These are phyloP conservation scores for Myiagra hebetior DNA, from an alignment of 2,113 vertebrate species.

Conservation along the genomic window DNA sequence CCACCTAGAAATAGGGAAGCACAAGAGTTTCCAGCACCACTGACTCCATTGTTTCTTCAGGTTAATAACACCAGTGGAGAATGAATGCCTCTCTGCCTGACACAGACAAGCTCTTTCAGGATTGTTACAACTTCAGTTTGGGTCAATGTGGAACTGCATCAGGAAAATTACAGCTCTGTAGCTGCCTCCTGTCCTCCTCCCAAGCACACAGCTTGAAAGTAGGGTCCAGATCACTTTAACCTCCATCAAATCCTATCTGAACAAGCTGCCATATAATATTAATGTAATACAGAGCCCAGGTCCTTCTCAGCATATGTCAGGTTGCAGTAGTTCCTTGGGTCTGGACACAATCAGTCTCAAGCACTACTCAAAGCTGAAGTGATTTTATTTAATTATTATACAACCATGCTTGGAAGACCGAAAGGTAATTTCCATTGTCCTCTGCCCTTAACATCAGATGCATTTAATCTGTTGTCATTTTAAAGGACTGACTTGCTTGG, in stretches of 20 bases:
- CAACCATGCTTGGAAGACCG: not conserved
- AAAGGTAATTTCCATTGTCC: not conserved
- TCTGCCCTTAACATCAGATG: not conserved
- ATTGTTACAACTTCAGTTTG: not conserved
- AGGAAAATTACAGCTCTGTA: not conserved
- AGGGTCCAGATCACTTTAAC: not conserved
- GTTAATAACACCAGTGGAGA: not conserved
- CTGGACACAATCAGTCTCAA: not conserved
- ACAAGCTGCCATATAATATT: not conserved
- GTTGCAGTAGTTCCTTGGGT: not conserved
- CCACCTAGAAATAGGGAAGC: not conserved
- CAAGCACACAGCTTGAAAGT: not conserved
- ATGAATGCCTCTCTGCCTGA: not conserved
- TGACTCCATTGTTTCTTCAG: not conserved
- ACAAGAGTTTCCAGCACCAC: not conserved
- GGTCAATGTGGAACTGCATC: not conserved
- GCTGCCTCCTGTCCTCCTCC: not conserved
- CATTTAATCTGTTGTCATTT: not conserved
- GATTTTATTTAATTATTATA: not conserved
- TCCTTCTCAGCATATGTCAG: not conserved
- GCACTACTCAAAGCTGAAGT: not conserved
- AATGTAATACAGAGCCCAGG: not conserved
- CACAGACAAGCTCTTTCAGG: accelerated
- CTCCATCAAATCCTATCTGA: not conserved
- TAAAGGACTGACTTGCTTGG: not conserved